These are phyloP conservation scores for Catalaphyllia jardinei DNA, from an alignment of 64 coral and sea anemone genomes.

Conservation along the genomic window DNA sequence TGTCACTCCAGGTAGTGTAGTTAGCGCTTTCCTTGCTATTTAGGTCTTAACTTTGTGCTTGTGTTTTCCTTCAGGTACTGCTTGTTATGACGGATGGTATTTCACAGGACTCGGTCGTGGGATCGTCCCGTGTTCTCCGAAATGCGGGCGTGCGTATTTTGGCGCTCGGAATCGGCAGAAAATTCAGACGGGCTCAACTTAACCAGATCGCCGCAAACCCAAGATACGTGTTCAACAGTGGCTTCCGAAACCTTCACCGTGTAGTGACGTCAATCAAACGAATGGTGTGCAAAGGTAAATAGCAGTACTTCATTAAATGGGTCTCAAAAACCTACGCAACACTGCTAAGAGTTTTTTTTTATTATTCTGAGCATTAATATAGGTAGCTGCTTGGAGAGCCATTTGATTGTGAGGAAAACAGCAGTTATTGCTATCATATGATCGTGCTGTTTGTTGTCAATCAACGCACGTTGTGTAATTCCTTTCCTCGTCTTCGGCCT, in stretches of 20 bases:
- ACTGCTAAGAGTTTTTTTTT: too few relatives aligned
- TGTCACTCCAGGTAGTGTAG: background rate
- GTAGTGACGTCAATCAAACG: slow-evolving; percentile 68
- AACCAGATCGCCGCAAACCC: slow-evolving; percentile 48
- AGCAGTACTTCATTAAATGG: background rate
- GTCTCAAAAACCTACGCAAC: too few relatives aligned
- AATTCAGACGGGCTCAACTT: slow-evolving; percentile 49
- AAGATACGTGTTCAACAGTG: slow-evolving; percentile 65
- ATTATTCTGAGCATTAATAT: too few relatives aligned
- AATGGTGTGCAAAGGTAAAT: slow-evolving; percentile 54
- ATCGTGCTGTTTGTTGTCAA: too few relatives aligned
- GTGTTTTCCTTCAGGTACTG: background rate
- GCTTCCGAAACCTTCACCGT: slow-evolving; percentile 52
- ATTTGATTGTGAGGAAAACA: too few relatives aligned
- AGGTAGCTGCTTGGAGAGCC: too few relatives aligned
- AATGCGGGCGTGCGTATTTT: slow-evolving; percentile 54
- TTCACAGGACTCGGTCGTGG: slow-evolving; percentile 30
- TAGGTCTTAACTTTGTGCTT: too few relatives aligned
- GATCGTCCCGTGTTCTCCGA: slow-evolving; percentile 12
- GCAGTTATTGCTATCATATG: too few relatives aligned
- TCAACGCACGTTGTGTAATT: too few relatives aligned
- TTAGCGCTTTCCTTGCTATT: background rate
- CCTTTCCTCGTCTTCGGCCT: too few relatives aligned
- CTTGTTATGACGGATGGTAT: slow-evolving; percentile 50
- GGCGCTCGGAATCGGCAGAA: slow-evolving; percentile 63